Evolutionary conservation across 2,113 vertebrate genomes (phyloP), one percentile per base, ranked within the genome.

Genomic region (Piprites chloris): DNA sequence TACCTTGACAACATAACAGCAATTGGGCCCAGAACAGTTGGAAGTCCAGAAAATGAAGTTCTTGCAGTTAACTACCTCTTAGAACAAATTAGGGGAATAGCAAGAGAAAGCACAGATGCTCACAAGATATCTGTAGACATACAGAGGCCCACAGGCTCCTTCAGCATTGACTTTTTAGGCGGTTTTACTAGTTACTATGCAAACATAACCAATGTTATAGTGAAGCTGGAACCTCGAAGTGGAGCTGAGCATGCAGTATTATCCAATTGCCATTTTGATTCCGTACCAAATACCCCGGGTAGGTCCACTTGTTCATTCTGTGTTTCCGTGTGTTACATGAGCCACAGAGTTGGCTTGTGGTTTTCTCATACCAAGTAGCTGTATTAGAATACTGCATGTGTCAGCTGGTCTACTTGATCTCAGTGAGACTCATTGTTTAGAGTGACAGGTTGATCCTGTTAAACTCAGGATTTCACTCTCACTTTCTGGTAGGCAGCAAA

Each of bases 171-270:
- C 96, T 99, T 99, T 93, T 97, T 99, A 12, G 99, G 99, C 50
- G 99, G 99, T 32, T 99, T 99, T 97, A 99, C 99, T 59, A 99
- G 99, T 97, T 99, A 98, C 94, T 99, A 99, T 63, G 99, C 99
- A 97, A 99, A 98, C 11, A 98, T 99, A 97, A 99, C 99, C 91
- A 99, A 99, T 91, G 91, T 99, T 1, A 98, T 98, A 3, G 99
- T 99, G 52, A 98, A 98, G 79, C 97, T 99, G 87, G 99, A 99
- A 93, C 99, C 99, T 21, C 98, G 88, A 76, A 93, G 30, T 4
- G 99, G 99, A 66, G 97, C 99, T 1, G 93, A 99, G 94, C 99
- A 99, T 92, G 98, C 99, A 33, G 98, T 99, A 79, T 97, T 99
- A 58, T 99, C 99, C 63, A 99, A 99, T 88, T 99, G 99, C 95